Conservation (phyloP, 2,113 vertebrate species). For the Oreochromis spilurus region DNA sequence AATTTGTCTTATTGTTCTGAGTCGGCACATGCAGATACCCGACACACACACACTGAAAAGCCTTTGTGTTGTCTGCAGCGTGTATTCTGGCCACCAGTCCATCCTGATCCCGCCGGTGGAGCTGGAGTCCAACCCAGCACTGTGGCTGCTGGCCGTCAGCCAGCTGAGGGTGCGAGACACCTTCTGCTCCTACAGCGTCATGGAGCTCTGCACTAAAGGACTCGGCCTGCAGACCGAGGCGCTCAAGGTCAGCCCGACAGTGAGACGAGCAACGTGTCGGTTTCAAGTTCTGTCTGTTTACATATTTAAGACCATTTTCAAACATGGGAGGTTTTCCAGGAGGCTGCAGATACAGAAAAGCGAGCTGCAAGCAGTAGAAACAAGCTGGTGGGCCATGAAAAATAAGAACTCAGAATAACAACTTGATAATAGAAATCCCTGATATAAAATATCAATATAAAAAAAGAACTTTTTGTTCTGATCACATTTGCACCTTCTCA, state of each 20-base stretch:
- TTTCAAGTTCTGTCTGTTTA: background rate
- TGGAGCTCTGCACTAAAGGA: conserved; percentile 98
- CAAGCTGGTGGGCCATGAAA: background rate
- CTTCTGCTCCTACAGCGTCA: conserved; percentile 97
- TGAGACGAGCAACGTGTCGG: background rate
- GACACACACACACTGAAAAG: background rate
- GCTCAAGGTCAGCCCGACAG: conserved; percentile 82
- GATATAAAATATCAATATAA: background rate
- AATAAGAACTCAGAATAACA: background rate
- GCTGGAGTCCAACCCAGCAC: conserved; percentile 91
- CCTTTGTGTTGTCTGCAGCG: conserved; percentile 68
- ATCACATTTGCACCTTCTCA: background rate
- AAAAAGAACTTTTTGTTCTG: background rate
- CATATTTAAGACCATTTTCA: background rate
- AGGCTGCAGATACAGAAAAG: background rate
- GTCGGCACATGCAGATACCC: background rate
- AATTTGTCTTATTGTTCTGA: background rate
- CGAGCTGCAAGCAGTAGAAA: background rate
- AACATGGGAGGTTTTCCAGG: background rate
- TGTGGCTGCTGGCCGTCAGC: conserved; percentile 98
- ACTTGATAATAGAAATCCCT: background rate
- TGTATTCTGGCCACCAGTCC: conserved; percentile 98
- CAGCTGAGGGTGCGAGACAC: conserved; percentile 97
- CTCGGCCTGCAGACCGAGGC: conserved; percentile 96
- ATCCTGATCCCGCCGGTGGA: conserved; percentile 96